phyloP scores from a whole-genome alignment of 2,888 invertebrate genomes.

The Thalpophila matura region DNA sequence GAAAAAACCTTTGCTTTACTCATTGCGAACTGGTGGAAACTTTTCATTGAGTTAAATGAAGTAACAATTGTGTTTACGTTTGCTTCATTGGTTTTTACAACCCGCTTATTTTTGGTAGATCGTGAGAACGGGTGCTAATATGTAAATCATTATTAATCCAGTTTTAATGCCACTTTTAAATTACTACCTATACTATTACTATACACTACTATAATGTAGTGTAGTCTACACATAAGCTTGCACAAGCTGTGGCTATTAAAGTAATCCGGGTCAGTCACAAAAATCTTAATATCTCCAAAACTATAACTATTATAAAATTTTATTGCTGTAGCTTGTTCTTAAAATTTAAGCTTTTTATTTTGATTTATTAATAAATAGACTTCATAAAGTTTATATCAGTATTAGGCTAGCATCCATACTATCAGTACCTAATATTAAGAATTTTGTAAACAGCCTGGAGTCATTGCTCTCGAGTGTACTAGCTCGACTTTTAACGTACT shows the following conservation, averaged over 20 bases:
- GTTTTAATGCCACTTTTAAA: neutral
- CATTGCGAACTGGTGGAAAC: slow-evolving; percentile 19
- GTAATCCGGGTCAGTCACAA: no score
- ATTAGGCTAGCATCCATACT: no score
- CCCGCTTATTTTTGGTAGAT: neutral
- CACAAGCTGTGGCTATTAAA: neutral
- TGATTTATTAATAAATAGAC: no score
- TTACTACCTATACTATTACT: neutral
- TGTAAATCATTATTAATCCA: neutral
- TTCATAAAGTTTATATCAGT: no score
- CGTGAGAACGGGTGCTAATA: neutral
- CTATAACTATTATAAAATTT: no score
- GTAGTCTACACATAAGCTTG: neutral
- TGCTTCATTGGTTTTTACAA: neutral
- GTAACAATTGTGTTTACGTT: slow-evolving; percentile 19
- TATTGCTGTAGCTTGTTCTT: no score
- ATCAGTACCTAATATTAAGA: no score
- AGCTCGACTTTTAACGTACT: no score
- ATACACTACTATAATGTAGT: neutral
- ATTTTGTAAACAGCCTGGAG: no score
- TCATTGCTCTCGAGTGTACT: no score
- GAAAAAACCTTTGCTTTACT: slow-evolving; percentile 45
- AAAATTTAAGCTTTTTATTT: no score
- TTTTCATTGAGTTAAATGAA: slow-evolving; percentile 32
- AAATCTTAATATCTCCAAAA: no score